A percentile compares a stretch with the other conserved stretches of the same genome.
phyloP scores from a whole-genome alignment of 2,888 invertebrate genomes.

The Macaria liturata region DNA sequence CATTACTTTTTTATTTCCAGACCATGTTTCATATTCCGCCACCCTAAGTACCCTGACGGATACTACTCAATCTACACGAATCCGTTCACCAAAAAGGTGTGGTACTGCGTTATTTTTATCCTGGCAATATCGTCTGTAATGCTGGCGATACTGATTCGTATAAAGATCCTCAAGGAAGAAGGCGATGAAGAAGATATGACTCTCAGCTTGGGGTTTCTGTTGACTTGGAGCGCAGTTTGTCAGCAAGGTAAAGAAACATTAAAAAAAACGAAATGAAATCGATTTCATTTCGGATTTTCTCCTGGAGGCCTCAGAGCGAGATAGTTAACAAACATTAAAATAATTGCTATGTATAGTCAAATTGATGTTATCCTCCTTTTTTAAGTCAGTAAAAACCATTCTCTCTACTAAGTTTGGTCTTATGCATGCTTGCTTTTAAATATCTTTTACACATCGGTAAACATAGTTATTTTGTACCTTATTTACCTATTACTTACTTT shows the following conservation, averaged over 20 bases:
- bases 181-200: slow-evolving; percentile 59
- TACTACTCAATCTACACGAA: slow-evolving; percentile 85
- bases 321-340: no score
- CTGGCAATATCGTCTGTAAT: slow-evolving; percentile 48
- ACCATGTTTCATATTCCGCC: slow-evolving; percentile 86
- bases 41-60: slow-evolving; percentile 84
- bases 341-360: no score
- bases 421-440: no score
- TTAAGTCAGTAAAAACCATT: no score
- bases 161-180: slow-evolving; percentile 33
- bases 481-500: no score
- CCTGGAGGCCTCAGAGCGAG: no score
- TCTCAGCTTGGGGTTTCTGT: slow-evolving; percentile 70
- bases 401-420: no score
- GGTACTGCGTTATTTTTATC: slow-evolving; percentile 74
- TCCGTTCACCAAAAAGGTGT: slow-evolving; percentile 83
- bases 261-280: no score
- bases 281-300: no score
- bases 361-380: no score
- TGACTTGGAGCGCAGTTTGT: slow-evolving; percentile 71
- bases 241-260: slow-evolving; percentile 66
- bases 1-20: slow-evolving; percentile 54
- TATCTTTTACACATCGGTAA: no score
- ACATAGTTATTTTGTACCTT: no score
- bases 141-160: slow-evolving; percentile 50